These are phyloP conservation scores for Cephus spinipes DNA, from an alignment of 2,888 invertebrate genomes.

Conservation along the genomic window DNA sequence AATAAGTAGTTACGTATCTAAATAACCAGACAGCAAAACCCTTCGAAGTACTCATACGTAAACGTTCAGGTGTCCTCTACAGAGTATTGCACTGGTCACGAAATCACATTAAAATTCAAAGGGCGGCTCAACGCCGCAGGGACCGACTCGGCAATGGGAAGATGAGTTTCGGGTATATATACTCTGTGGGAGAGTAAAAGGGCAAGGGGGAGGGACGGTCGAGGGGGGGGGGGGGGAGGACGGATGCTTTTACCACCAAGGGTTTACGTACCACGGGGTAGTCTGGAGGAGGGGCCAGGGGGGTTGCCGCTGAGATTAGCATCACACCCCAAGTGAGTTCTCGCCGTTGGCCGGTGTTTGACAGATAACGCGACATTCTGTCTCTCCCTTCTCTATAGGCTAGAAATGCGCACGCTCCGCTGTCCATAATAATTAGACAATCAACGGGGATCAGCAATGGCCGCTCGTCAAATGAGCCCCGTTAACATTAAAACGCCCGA, in stretches of 20 bases:
- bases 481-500: slow-evolving; percentile 32
- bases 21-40: too few species aligned
- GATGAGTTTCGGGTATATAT: slow-evolving; percentile 28
- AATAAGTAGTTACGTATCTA: too few species aligned
- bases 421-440: slow-evolving; percentile 46
- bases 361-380: slow-evolving; percentile 18
- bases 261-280: neutral
- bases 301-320: slow-evolving; percentile 46
- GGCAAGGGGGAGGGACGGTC: slow-evolving; percentile 1
- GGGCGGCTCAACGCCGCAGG: slow-evolving; percentile 15
- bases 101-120: slow-evolving; percentile 37
- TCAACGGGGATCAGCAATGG: slow-evolving; percentile 38
- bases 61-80: too few species aligned
- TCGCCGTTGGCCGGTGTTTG: slow-evolving; percentile 25
- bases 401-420: slow-evolving; percentile 16
- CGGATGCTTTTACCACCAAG: neutral
- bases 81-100: slow-evolving; percentile 1
- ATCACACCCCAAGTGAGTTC: slow-evolving; percentile 37
- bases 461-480: slow-evolving; percentile 26
- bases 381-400: slow-evolving; percentile 4
- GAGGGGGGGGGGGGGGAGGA: neutral
- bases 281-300: neutral
- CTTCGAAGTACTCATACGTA: too few species aligned
- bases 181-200: slow-evolving; percentile 14
- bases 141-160: slow-evolving; percentile 10